Percentiles rank a stretch among this genome's conserved stretches.
Conservation (phyloP, 1,140 invertebrate species). For the Plodia interpunctella region DNA sequence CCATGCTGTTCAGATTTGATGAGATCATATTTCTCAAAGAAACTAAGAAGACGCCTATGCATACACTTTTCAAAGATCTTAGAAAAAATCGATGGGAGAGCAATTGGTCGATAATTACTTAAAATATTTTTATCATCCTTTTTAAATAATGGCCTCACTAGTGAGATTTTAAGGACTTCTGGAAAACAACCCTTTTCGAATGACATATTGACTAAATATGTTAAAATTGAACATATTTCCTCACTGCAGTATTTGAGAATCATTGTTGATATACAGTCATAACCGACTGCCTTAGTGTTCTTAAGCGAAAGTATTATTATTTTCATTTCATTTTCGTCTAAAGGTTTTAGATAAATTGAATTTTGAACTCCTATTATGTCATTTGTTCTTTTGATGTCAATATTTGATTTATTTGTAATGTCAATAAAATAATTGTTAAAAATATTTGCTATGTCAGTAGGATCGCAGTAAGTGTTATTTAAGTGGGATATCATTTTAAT, state of each 20-base stretch:
- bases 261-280: neutral
- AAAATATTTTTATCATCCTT: slow-evolving; percentile 20
- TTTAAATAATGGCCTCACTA: slow-evolving; percentile 29
- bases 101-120: slow-evolving; percentile 33
- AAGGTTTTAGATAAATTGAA: neutral
- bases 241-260: neutral
- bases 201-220: neutral
- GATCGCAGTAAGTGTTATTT: neutral
- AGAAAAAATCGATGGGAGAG: slow-evolving; percentile 27
- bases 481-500: neutral
- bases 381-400: neutral
- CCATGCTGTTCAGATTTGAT: slow-evolving; percentile 27
- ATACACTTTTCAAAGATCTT: slow-evolving; percentile 39
- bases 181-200: slow-evolving; percentile 11
- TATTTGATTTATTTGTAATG: neutral
- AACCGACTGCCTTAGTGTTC: neutral
- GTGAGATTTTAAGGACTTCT: slow-evolving; percentile 18
- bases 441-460: neutral
- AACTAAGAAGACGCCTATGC: slow-evolving; percentile 24
- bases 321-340: neutral
- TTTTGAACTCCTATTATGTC: neutral
- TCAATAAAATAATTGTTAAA: neutral
- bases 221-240: neutral
- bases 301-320: neutral
- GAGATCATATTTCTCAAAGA: slow-evolving; percentile 28